Evolutionary conservation across 1,140 invertebrate genomes (phyloP), one percentile per base, ranked within the genome.

Genomic region (Myzus persicae): DNA sequence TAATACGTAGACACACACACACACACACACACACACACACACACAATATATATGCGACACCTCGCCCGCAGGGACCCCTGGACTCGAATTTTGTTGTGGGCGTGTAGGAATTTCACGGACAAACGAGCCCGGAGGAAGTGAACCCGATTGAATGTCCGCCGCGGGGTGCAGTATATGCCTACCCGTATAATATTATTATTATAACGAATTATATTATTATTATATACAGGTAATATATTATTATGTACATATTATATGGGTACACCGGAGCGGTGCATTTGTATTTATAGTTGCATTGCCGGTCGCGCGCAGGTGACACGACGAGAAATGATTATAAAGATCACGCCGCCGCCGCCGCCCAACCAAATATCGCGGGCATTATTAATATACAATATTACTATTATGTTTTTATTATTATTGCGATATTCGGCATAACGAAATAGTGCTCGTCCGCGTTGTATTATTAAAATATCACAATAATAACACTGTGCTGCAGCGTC

Each of bases 91-190:
- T 46, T 38, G 67, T 91, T 44, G 90, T 91, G 90, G 90, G 90
- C 90, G 90, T 91, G 67, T 91, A 82, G 90, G 90, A 91, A 91
- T 91, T 91, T 91, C 90, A 91, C 67, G 90, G 90, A 46, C 42
- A 91, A 91, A 91, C 67, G 90, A 82, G 42, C 67, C 90, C 90
- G 42, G 59, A 91, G 90, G 90, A 91, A 91, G 90, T 91, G 67
- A 76, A 76, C 67, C 26, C 90, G 67, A 76, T 91, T 91, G 90
- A 91, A 81, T 67, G 90, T 91, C 67, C 87, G n/a, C 87, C 42
- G 42, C 90, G 90, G 90, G 90, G 90, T 91, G 89, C 22, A 11
- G 11, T n/a, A n/a, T n/a, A n/a, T n/a, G n/a, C n/a, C 9, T 42
- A 40, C 40, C 38, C 14, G 36, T 76, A 76, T 76, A n/a, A 76